Evolutionary conservation across 64 coral and sea anemone species (phyloP), one percentile per base, ranked within the genome.

Genomic region (Stylophora pistillata): DNA sequence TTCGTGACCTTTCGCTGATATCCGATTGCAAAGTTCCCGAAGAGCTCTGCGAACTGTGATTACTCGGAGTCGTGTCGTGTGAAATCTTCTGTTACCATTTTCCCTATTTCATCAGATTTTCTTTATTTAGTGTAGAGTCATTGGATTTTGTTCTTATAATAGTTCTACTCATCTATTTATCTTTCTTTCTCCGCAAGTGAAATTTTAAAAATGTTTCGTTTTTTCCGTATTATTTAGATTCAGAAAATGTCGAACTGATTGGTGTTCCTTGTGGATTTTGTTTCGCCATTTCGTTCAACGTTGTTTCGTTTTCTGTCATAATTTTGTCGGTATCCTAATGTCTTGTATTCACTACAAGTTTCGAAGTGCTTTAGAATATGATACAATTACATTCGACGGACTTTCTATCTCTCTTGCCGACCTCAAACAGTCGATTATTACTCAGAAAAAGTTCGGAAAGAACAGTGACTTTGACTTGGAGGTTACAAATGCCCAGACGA

Each of bases 291-390:
- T 28, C 62, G 62, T 31, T 55, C 55, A 26, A 10, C 17, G 61
- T 82, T 93, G 3, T 47, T 73, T 74, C 54, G 29, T 29, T 65
- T 61, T 37, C 34, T 15, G 10, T 32, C 60, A 30, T 5, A 76
- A 32, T 76, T 56, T 26, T 71, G 13, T n/a, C 27, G 4, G 20
- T 80, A 69, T 55, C 11, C 77, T 68, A 17, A 90, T 99, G 97
- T 99, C 97, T 31, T 95, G 94, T 93, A 93, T 99, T 71, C 97
- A 99, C 74, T 99, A 99, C 61, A 99, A 99, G 77, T 99, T 99
- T 81, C 90, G 94, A 88, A 99, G 94, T 93, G 95, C 90, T 82
- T 68, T 99, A 59, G 93, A 99, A 56, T 99, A 99, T 95, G 94
- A 99, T 60, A 99, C 97, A 57, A 93, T 99, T 60, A 92, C 93